Evolutionary conservation across 2,797 vertebrate genomes (phyloP).

Genomic region (Carcharodon carcharias): DNA sequence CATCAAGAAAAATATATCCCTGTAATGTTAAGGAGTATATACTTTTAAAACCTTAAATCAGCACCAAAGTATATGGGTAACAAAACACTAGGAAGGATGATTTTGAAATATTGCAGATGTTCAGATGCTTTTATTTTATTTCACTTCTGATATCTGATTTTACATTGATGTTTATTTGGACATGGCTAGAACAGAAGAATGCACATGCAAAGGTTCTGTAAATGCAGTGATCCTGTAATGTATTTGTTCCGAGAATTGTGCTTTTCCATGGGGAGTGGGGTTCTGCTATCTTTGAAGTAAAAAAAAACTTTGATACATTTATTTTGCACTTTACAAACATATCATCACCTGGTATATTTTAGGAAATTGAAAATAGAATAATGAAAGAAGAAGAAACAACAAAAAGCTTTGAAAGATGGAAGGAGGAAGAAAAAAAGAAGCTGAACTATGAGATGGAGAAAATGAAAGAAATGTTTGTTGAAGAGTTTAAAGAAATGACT

Average conservation of each 20-base stretch:
- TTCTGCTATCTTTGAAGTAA: not conserved
- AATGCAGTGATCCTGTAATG: not conserved
- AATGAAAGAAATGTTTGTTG: conserved; percentile 76
- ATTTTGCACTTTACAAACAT: not conserved
- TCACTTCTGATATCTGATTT: not conserved
- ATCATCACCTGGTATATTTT: conserved; percentile 42
- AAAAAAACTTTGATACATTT: not conserved
- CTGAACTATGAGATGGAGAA: conserved; percentile 75
- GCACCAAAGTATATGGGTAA: not conserved
- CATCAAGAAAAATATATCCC: not conserved
- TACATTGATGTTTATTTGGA: not conserved
- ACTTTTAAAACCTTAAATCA: not conserved
- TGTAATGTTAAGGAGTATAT: not conserved
- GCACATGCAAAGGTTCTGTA: not conserved
- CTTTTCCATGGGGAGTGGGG: not conserved
- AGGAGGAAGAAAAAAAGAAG: conserved; percentile 75
- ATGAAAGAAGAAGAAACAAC: conserved; percentile 70
- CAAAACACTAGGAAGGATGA: not conserved
- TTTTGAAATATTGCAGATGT: not conserved
- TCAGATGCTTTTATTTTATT: not conserved
- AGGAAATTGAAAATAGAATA: conserved; percentile 77
- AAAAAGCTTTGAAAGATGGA: conserved; percentile 75
- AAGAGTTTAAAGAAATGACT: conserved; percentile 76
- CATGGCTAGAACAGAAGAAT: not conserved
- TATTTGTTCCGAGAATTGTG: not conserved